Conservation (phyloP, 2,888 invertebrate species). For the Idaea biselata region DNA sequence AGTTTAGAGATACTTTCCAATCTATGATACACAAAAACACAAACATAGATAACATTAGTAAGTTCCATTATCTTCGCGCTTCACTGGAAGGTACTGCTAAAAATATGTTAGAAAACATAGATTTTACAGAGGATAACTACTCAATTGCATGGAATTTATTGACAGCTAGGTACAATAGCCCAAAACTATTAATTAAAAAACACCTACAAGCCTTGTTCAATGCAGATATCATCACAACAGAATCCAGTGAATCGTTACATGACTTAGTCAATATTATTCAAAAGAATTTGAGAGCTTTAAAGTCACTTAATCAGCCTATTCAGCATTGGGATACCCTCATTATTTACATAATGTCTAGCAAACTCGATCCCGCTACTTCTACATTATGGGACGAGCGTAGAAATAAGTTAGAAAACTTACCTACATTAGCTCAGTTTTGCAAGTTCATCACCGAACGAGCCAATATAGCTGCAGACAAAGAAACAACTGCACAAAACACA, state of each 20-base stretch:
- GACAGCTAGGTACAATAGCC: conserved; percentile 23
- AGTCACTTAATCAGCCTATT: conserved; percentile 14
- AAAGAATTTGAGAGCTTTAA: conserved; percentile 24
- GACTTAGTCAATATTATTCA: conserved; percentile 21
- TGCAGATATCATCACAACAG: conserved; percentile 18
- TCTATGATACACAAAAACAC: conserved; percentile 17
- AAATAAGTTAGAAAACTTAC: conserved; percentile 7
- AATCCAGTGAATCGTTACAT: conserved; percentile 19
- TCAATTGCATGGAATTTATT: conserved; percentile 25
- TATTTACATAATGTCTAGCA: conserved; percentile 24
- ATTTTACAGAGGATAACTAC: conserved; percentile 26
- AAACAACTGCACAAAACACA: not conserved
- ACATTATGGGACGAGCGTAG: conserved; percentile 20
- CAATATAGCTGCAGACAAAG: conserved; percentile 6
- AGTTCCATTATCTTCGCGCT: conserved; percentile 9
- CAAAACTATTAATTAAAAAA: conserved; percentile 25
- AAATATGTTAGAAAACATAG: conserved; percentile 21
- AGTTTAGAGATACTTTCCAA: conserved; percentile 18
- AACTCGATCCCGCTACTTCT: conserved; percentile 19
- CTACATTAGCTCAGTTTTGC: not conserved
- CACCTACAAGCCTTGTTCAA: conserved; percentile 29
- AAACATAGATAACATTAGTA: conserved; percentile 2
- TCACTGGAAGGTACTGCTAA: conserved; percentile 21
- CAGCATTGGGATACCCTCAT: conserved; percentile 25
- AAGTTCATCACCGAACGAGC: conserved; percentile 10